Evolutionary conservation across 2,888 invertebrate species (phyloP).

Genomic region (Cetonia aurata): DNA sequence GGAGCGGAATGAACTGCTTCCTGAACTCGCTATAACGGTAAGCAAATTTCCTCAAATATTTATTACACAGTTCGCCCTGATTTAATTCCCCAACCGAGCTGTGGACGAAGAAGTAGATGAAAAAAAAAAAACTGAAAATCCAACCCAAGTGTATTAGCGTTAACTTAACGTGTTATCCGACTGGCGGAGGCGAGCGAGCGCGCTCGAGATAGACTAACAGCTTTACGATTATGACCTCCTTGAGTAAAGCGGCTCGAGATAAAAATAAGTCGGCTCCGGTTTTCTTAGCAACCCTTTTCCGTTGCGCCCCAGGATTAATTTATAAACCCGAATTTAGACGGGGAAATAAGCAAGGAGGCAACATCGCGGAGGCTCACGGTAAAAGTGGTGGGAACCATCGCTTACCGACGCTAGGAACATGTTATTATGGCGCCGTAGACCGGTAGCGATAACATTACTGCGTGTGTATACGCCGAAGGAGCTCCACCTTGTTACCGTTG

Average conservation of each 20-base stretch:
- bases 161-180: constrained; percentile 30
- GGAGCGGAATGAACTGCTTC: constrained; percentile 4
- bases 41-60: constrained; percentile 30
- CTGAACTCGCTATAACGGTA: background rate
- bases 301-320: constrained; percentile 27
- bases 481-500: constrained; percentile 42
- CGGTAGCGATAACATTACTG: constrained; percentile 33
- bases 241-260: constrained; percentile 36
- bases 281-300: constrained; percentile 37
- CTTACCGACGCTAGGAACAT: constrained; percentile 32
- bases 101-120: background rate
- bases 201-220: constrained; percentile 34
- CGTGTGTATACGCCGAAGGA: constrained; percentile 5
- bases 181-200: constrained; percentile 14
- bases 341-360: constrained; percentile 25
- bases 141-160: constrained; percentile 27
- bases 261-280: constrained; percentile 39
- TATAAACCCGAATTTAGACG: constrained; percentile 33
- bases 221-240: constrained; percentile 40
- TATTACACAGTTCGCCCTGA: constrained; percentile 13
- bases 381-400: constrained; percentile 16
- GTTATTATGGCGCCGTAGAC: constrained; percentile 38
- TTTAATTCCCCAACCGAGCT: constrained; percentile 28
- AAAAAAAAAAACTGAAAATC: constrained; percentile 17
- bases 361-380: constrained; percentile 2